phyloP scores from a whole-genome alignment of 2,113 vertebrate genomes.

The Hippolais icterina region DNA sequence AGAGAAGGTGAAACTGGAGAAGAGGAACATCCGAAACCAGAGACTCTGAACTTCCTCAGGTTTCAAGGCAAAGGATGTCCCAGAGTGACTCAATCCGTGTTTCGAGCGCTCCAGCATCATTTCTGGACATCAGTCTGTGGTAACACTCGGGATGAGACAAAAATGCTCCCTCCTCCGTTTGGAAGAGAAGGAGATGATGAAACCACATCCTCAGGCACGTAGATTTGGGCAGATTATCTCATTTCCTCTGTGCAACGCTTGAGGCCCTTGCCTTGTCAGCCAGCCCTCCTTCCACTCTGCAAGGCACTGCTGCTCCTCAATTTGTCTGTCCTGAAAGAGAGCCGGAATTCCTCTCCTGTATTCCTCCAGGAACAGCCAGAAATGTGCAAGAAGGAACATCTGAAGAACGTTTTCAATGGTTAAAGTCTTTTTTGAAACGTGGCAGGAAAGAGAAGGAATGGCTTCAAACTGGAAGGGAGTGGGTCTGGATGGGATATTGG shows the following conservation, averaged over 20 bases:
- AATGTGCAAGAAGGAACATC: background rate
- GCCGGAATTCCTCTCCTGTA: background rate
- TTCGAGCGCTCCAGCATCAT: background rate
- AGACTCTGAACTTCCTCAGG: slow-evolving; percentile 2
- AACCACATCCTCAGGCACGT: slow-evolving; percentile 47
- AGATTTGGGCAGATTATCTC: slow-evolving; percentile 43
- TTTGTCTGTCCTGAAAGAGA: background rate
- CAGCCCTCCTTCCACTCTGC: background rate
- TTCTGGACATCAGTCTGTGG: slow-evolving; percentile 29
- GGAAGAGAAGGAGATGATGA: slow-evolving; percentile 40
- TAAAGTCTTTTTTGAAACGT: background rate
- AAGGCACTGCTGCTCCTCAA: background rate
- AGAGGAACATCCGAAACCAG: slow-evolving; percentile 3
- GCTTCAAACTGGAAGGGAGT: accelerated
- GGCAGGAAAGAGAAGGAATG: too few relatives aligned
- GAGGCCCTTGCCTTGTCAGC: slow-evolving; percentile 20
- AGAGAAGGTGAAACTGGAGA: slow-evolving; percentile 32
- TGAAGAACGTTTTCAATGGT: background rate
- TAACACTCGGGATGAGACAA: background rate
- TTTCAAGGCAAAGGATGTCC: slow-evolving; percentile 49
- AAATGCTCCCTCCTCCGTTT: slow-evolving; percentile 36
- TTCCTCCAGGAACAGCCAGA: background rate
- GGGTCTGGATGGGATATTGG: accelerated
- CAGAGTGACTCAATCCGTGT: slow-evolving; percentile 5
- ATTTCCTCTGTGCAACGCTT: slow-evolving; percentile 30